These are phyloP conservation scores for Biston betularia DNA, from an alignment of 2,888 invertebrate genomes.

Conservation along the genomic window DNA sequence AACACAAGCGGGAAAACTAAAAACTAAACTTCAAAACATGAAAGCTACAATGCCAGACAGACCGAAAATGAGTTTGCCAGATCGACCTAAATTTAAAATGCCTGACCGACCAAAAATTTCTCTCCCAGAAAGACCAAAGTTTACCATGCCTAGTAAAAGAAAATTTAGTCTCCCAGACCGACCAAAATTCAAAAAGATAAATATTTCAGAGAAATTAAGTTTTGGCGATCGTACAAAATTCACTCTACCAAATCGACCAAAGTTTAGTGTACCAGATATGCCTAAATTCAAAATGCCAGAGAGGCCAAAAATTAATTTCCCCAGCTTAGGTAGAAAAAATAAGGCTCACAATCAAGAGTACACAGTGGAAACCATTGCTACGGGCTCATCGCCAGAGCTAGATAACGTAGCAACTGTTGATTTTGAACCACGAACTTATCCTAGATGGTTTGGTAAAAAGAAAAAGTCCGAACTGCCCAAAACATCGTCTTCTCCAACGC, in stretches of 20 bases:
- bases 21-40: constrained; percentile 88
- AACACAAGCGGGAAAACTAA: constrained; percentile 90
- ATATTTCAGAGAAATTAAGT: constrained; percentile 83
- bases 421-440: constrained; percentile 92
- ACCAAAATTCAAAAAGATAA: constrained; percentile 81
- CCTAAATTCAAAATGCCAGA: constrained; percentile 87
- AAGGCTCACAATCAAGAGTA: constrained; percentile 56
- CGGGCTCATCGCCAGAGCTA: constrained; percentile 69
- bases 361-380: constrained; percentile 68
- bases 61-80: constrained; percentile 86
- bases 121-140: constrained; percentile 86
- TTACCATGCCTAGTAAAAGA: constrained; percentile 85
- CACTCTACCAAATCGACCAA: constrained; percentile 87
- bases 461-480: constrained; percentile 76
- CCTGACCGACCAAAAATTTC: constrained; percentile 85
- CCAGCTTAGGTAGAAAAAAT: constrained; percentile 85
- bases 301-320: constrained; percentile 87
- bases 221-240: constrained; percentile 87
- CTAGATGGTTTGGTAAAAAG: constrained; percentile 88
- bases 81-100: constrained; percentile 80
- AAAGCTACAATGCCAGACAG: constrained; percentile 85
- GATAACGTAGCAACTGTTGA: constrained; percentile 87
- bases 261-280: constrained; percentile 82
- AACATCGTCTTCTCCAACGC: constrained; percentile 83
- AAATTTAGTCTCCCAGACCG: constrained; percentile 89